These are phyloP conservation scores for Neodontobutis hainanensis DNA, from an alignment of 2,113 vertebrate genomes.

Conservation along the genomic window DNA sequence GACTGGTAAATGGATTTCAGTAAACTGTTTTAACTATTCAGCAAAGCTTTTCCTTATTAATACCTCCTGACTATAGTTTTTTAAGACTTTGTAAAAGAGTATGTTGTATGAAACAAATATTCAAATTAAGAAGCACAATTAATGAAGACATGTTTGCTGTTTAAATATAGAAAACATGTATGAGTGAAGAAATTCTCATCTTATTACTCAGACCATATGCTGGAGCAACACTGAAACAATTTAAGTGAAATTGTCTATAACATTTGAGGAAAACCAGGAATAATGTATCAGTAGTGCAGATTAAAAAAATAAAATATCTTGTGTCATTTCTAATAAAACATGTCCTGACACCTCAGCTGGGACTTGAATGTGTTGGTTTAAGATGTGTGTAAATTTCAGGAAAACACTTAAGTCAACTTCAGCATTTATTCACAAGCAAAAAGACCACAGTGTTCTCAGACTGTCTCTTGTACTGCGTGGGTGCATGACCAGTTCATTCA, in stretches of 20 bases:
- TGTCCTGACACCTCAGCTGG: conserved; percentile 45
- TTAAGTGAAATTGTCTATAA: conserved; percentile 26
- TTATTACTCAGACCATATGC: conserved; percentile 7
- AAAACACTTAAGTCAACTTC: conserved; percentile 45
- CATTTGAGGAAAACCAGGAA: conserved; percentile 5
- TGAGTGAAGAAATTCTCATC: conserved; percentile 4
- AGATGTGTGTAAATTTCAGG: conserved; percentile 7
- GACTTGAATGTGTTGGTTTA: conserved; percentile 5
- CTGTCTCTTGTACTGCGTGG: conserved; percentile 37
- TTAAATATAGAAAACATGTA: background rate
- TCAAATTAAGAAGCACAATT: too few relatives aligned
- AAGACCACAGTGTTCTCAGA: conserved; percentile 52
- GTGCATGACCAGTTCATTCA: conserved; percentile 43
- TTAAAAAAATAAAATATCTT: conserved; percentile 36
- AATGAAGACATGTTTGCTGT: background rate
- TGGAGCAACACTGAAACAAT: conserved; percentile 30
- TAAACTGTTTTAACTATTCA: background rate
- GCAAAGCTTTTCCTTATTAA: background rate
- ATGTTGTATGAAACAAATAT: background rate
- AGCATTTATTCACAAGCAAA: conserved; percentile 76
- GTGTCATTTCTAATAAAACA: conserved; percentile 66
- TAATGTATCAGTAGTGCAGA: conserved; percentile 37
- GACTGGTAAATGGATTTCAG: background rate
- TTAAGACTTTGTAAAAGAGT: background rate
- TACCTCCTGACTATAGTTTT: background rate